phyloP scores from a whole-genome alignment of 2,797 vertebrate species.

The Molothrus aeneus region DNA sequence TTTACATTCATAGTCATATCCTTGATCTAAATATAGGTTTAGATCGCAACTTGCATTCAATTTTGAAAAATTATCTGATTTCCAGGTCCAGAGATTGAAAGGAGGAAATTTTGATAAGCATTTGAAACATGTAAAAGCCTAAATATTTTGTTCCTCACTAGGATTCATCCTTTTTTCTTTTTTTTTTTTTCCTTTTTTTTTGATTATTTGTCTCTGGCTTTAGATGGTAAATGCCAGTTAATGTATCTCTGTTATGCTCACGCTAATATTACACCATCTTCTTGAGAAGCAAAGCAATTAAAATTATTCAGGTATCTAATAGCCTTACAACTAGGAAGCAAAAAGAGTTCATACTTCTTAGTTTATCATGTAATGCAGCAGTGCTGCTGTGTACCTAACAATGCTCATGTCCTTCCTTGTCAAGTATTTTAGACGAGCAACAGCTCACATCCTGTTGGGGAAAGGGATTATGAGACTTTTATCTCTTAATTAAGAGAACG shows the following conservation, averaged over 20 bases:
- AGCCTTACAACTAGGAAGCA: neutral
- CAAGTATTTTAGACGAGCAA: neutral
- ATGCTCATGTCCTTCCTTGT: neutral
- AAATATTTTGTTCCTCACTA: neutral
- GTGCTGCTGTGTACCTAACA: neutral
- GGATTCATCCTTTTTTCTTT: neutral
- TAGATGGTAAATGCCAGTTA: neutral
- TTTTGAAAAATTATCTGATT: neutral
- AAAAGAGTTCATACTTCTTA: neutral
- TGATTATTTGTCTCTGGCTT: neutral
- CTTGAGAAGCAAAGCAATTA: neutral
- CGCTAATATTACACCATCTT: neutral
- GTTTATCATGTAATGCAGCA: neutral
- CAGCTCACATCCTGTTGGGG: neutral
- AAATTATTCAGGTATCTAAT: neutral
- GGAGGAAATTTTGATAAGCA: neutral
- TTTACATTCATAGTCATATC: neutral
- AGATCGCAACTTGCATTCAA: neutral
- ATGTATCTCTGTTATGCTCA: neutral
- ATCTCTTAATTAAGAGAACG: neutral
- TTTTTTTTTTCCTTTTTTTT: neutral
- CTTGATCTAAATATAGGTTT: constrained; percentile 3
- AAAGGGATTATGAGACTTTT: neutral
- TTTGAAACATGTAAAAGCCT: neutral
- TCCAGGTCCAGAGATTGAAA: neutral